Percentiles rank a stretch among this genome's conserved stretches.
These are phyloP conservation scores for Enteromius viviparus DNA, from an alignment of 2,797 vertebrate species.

Conservation along the genomic window DNA sequence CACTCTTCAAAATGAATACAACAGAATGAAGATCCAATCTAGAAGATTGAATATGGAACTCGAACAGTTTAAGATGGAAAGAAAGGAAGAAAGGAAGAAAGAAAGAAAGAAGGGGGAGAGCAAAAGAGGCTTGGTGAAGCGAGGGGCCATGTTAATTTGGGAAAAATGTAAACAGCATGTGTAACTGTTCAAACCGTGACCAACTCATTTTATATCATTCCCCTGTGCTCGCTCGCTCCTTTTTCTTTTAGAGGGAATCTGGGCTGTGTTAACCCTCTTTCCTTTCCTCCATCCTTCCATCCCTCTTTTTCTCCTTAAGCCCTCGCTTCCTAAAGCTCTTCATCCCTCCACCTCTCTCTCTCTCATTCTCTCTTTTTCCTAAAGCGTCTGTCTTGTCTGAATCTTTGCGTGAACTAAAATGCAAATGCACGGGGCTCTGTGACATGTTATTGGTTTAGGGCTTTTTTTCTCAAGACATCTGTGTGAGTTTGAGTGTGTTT, in stretches of 20 bases:
- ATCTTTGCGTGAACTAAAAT: slow-evolving; percentile 37
- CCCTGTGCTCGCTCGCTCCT: slow-evolving; percentile 64
- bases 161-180: slow-evolving; percentile 90
- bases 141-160: slow-evolving; percentile 87
- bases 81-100: slow-evolving; percentile 57
- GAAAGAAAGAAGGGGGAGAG: slow-evolving; percentile 60
- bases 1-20: slow-evolving; percentile 60
- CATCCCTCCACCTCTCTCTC: slow-evolving; percentile 55
- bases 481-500: slow-evolving; percentile 43
- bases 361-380: slow-evolving; percentile 32
- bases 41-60: slow-evolving; percentile 34
- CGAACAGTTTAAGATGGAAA: slow-evolving; percentile 24
- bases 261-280: slow-evolving; percentile 64
- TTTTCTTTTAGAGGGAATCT: slow-evolving; percentile 71
- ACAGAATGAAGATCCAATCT: slow-evolving; percentile 51
- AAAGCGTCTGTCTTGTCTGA: background rate
- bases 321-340: slow-evolving; percentile 43
- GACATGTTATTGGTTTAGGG: slow-evolving; percentile 43
- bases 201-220: slow-evolving; percentile 86
- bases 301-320: slow-evolving; percentile 53
- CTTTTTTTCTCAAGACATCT: slow-evolving; percentile 18
- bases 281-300: slow-evolving; percentile 50
- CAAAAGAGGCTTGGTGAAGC: slow-evolving; percentile 70
- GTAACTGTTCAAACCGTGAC: slow-evolving; percentile 88
- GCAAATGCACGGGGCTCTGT: slow-evolving; percentile 39